Evolutionary conservation across 2,888 invertebrate species (phyloP).

Genomic region (Euplexia lucipara): DNA sequence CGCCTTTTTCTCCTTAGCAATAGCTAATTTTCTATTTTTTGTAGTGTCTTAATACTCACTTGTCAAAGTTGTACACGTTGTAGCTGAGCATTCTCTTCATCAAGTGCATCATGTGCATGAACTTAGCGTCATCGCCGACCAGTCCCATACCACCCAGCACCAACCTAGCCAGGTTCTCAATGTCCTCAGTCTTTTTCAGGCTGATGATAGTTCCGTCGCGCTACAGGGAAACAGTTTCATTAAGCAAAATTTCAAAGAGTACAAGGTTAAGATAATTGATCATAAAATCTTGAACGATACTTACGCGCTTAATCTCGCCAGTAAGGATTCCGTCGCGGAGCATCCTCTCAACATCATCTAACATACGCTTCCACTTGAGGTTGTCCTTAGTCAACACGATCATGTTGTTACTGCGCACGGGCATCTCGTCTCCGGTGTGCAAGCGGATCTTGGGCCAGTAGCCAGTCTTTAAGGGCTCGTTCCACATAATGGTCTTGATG

Average conservation of each 20-base stretch:
- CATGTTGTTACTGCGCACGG: slow-evolving; percentile 87
- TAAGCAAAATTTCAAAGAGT: background rate
- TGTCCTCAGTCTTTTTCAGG: slow-evolving; percentile 92
- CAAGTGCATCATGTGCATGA: slow-evolving; percentile 82
- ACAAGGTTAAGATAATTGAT: background rate
- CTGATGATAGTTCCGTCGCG: slow-evolving; percentile 91
- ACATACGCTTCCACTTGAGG: slow-evolving; percentile 72
- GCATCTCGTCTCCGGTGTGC: slow-evolving; percentile 91
- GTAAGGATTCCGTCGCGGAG: slow-evolving; percentile 87
- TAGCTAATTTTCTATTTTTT: no score
- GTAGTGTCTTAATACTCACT: slow-evolving; percentile 72
- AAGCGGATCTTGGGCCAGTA: slow-evolving; percentile 92
- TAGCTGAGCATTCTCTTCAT: slow-evolving; percentile 82
- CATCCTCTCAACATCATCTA: slow-evolving; percentile 87
- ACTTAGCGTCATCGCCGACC: slow-evolving; percentile 90
- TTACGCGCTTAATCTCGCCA: slow-evolving; percentile 83
- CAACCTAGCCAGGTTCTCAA: slow-evolving; percentile 92
- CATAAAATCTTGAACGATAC: slow-evolving; percentile 53
- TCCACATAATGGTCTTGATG: slow-evolving; percentile 86
- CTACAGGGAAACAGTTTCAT: slow-evolving; percentile 65
- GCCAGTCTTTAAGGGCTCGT: slow-evolving; percentile 84
- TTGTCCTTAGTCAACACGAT: slow-evolving; percentile 75
- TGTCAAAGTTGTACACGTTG: slow-evolving; percentile 81
- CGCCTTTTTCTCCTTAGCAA: no score
- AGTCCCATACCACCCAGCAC: slow-evolving; percentile 92